Base-by-base conservation (phyloP, 2,113 vertebrate genomes). In the Vulpes vulpes region DNA sequence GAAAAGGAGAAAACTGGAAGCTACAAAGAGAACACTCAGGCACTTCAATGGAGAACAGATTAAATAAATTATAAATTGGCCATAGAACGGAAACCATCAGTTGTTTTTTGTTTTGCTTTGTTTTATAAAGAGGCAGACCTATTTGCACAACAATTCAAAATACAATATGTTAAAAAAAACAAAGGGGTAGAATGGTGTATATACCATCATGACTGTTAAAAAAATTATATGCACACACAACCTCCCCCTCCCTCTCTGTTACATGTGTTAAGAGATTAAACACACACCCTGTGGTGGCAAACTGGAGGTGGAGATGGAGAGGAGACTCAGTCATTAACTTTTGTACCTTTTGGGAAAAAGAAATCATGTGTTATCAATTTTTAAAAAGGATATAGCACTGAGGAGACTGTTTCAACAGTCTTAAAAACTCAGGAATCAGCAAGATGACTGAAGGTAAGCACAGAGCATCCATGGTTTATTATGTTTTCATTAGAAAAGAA, bases 401-500 rank as follows among this genome's bases (percentile, higher is more conserved):
- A 92, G 62, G 78, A 92, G 74, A 49, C 25, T 79, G 16, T 27
- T 87, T 95, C 82, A 90, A 59, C 43, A 83, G 69, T 35, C 4
- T 76, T 94, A 60, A 94, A 89, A 73, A 65, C 71, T n/a, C 43
- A 53, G 35, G 74, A 10, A 17, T 14, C 5, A 82, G 67, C 55
- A 95, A 78, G 90, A 92, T 89, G 85, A 60, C 65, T 43, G 3
- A 82, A 67, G 57, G 53, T 19, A n/a, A 97, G 82, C 74, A 89
- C 0, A 12, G 38, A 92, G 59, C 62, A 60, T 60, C 78, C 71
- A 86, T 27, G 23, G 15, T 80, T 95, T 88, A 62, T 43, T 25
- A 76, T 74, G 76, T 64, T 93, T 89, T 96, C 74, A 94, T 38
- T 96, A 93, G 57, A 74, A 96, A 97, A 67, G 57, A 93, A 71